These are phyloP conservation scores for Argyresthia albistria DNA, from an alignment of 2,888 invertebrate species.

Conservation along the genomic window DNA sequence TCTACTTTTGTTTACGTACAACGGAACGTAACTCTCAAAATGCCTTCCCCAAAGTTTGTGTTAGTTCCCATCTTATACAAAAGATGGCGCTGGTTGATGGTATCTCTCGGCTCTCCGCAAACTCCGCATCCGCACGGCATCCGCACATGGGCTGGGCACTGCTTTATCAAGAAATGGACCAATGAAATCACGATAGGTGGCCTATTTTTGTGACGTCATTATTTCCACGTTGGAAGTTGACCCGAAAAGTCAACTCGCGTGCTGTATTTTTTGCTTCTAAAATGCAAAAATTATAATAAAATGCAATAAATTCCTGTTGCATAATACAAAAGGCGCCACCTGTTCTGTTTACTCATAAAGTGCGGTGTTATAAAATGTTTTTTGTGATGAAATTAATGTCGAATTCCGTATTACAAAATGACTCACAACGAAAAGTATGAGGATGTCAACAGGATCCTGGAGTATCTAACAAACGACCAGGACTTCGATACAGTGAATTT, in stretches of 20 bases:
- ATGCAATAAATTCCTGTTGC: background rate
- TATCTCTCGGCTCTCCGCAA: no score
- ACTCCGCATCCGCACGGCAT: no score
- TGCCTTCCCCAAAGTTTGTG: background rate
- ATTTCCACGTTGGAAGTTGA: constrained; percentile 77
- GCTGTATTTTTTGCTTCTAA: constrained; percentile 27
- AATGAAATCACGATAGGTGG: constrained; percentile 56
- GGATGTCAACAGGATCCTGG: constrained; percentile 54
- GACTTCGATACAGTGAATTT: constrained; percentile 28
- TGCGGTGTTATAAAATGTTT: constrained; percentile 17
- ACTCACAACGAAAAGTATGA: constrained; percentile 33
- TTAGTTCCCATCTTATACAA: constrained; percentile 8
- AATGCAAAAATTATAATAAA: background rate
- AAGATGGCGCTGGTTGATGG: constrained; percentile 40
- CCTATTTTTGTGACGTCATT: constrained; percentile 72
- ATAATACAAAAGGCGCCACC: background rate
- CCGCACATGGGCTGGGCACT: no score
- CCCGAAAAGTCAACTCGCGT: constrained; percentile 44
- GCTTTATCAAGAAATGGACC: constrained; percentile 39
- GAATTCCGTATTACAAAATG: constrained; percentile 34
- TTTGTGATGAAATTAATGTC: constrained; percentile 19
- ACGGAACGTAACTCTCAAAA: constrained; percentile 1
- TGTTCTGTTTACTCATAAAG: constrained; percentile 9
- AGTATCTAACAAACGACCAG: constrained; percentile 49
- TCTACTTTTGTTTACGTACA: constrained; percentile 1